A percentile compares a stretch with the other conserved stretches of the same genome.
These are phyloP conservation scores for Halesus radiatus DNA, from an alignment of 1,140 invertebrate genomes.

Conservation along the genomic window DNA sequence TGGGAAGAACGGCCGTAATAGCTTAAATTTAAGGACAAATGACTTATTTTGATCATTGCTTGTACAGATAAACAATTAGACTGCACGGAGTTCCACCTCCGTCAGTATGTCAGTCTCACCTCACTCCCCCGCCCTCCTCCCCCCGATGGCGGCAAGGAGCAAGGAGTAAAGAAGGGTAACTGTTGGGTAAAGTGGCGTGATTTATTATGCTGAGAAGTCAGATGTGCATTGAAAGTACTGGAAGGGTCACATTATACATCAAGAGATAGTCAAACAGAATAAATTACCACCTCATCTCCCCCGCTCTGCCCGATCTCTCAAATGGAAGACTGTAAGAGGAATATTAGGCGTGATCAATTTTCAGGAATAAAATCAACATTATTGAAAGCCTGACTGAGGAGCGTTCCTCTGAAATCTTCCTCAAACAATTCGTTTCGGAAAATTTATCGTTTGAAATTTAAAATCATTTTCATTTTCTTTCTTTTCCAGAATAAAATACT, in stretches of 20 bases:
- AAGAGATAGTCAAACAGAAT: slow-evolving; percentile 17
- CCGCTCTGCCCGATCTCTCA: background rate
- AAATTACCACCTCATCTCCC: background rate
- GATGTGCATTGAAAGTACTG: slow-evolving; percentile 7
- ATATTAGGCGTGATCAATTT: slow-evolving; percentile 5
- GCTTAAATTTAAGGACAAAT: too few species aligned
- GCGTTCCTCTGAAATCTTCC: too few species aligned
- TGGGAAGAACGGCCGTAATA: too few species aligned
- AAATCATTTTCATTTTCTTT: too few species aligned
- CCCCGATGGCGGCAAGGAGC: too few species aligned
- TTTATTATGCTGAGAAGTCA: slow-evolving; percentile 22
- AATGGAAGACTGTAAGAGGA: background rate
- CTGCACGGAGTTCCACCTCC: background rate
- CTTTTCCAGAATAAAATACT: too few species aligned
- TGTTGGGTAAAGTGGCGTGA: slow-evolving; percentile 10
- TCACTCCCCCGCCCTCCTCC: too few species aligned
- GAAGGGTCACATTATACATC: slow-evolving; percentile 8
- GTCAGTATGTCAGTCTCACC: background rate
- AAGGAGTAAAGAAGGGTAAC: background rate
- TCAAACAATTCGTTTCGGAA: too few species aligned
- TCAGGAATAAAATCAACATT: background rate
- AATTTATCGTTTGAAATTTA: too few species aligned
- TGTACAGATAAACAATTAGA: too few species aligned
- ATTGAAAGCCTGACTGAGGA: background rate
- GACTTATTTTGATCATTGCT: too few species aligned